These are phyloP conservation scores for Cassiopea xamachana DNA, from an alignment of 30 jellyfish, hydroid and myxozoan genomes.

Conservation along the genomic window DNA sequence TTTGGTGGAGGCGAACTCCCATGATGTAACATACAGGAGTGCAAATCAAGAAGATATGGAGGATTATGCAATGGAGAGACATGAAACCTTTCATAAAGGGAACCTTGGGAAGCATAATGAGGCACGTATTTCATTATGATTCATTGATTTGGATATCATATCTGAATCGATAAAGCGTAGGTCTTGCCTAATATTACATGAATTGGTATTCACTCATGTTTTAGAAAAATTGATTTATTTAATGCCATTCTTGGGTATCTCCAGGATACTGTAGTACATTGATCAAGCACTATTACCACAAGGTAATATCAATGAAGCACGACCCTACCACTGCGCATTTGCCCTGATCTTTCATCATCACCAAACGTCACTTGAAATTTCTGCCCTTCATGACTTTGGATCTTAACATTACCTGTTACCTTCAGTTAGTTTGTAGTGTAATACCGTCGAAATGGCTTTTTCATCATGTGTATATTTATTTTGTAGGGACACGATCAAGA, in stretches of 20 bases:
- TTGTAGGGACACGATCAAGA: slow-evolving; percentile 35
- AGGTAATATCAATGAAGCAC: too few relatives aligned
- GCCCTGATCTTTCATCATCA: too few relatives aligned
- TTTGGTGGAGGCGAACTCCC: neutral
- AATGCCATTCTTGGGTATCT: too few relatives aligned
- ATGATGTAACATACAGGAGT: neutral
- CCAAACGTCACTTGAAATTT: neutral
- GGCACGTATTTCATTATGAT: neutral
- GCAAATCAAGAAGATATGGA: neutral
- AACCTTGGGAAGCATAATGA: neutral
- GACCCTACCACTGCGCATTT: too few relatives aligned
- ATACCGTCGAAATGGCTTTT: neutral
- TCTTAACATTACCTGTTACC: neutral
- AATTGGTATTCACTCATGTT: too few relatives aligned
- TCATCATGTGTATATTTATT: neutral
- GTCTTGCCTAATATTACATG: neutral
- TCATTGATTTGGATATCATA: too few relatives aligned
- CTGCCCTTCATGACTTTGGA: neutral
- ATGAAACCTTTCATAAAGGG: neutral
- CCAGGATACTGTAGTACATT: too few relatives aligned
- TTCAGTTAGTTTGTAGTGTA: neutral
- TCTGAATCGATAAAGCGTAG: neutral
- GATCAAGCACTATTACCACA: too few relatives aligned
- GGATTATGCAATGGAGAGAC: neutral
- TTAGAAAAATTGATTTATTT: too few relatives aligned